Conservation (phyloP, 2,113 vertebrate genomes). For the Microcebus murinus region DNA sequence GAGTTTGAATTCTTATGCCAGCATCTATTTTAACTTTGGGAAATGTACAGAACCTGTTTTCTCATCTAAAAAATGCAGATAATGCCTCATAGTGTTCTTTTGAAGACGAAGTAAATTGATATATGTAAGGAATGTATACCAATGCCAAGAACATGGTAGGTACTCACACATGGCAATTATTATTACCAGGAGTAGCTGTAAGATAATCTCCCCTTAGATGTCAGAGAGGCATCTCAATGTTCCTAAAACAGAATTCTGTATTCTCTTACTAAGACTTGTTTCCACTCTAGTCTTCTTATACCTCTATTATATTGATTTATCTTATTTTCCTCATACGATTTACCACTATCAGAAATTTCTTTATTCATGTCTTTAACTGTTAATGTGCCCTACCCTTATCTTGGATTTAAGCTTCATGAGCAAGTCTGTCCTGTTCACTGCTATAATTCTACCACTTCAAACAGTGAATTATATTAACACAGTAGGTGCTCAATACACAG, state of each 20-base stretch:
- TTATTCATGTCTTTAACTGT: not conserved
- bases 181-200: not conserved
- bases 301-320: not conserved
- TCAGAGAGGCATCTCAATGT: not conserved
- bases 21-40: constrained; percentile 71
- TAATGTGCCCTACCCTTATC: not conserved
- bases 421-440: not conserved
- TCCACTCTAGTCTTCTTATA: not conserved
- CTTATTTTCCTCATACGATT: not conserved
- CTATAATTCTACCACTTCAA: not conserved
- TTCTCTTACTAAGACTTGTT: not conserved
- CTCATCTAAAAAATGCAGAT: not conserved
- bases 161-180: not conserved
- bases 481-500: not conserved
- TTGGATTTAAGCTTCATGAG: not conserved
- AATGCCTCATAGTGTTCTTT: not conserved
- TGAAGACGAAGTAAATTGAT: not conserved
- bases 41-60: constrained; percentile 34
- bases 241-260: not conserved
- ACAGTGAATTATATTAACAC: not conserved
- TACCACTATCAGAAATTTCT: not conserved
- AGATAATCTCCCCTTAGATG: not conserved
- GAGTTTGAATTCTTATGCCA: constrained; percentile 74
- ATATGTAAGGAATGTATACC: not conserved
- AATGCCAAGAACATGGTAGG: not conserved